Base-by-base conservation (phyloP, 2,888 invertebrate species). In the Cactoblastis cactorum region DNA sequence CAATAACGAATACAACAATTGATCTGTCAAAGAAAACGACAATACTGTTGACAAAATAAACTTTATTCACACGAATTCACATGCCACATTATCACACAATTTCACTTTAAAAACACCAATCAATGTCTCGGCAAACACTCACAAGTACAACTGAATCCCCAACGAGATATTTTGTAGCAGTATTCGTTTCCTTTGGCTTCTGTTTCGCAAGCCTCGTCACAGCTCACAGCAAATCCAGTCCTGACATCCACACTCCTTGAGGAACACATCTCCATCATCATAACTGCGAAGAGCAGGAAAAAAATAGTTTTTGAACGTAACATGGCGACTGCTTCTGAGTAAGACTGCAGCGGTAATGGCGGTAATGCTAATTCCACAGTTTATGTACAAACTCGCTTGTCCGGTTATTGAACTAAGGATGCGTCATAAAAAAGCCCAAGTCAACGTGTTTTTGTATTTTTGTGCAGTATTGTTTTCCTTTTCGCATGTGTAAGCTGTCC, bases 401-500 rank as follows among this genome's bases (percentile, higher is more conserved):
- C 41, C 24, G 41, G 41, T 41, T 22, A 24, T 12, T 24, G 24
- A 41, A 41, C 41, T 41, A 19, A 41, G 41, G 41, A 41, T 15
- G 28, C 5, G 17, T 28, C 11, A 43, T 19, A 15, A 2, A 43
- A 43, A 43, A 43, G 8, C 43, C 43, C 43, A 28, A 17, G 15
- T 28, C 17, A 17, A 19, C 39, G 19, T 1, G 22, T 12, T 41
- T 41, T 22, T n/a, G 38, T 18, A 18, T 17, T 17, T 11, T 9
- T 37, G 28, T 17, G 37, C 37, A 17, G 43, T 28, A 19, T 15
- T 4, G 15, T 28, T 43, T 43, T 43, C 43, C 43, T 43, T 43
- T 11, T 32, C 43, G 28, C 22, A 15, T 14, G 12, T n/a, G 3
- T 24, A 0, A 12, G 14, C 0, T 24, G 41, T 24, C 22, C 12